Percentiles rank a stretch among this genome's conserved stretches.
Conservation (phyloP, 2,888 invertebrate genomes). For the Silvanus unidentatus region DNA sequence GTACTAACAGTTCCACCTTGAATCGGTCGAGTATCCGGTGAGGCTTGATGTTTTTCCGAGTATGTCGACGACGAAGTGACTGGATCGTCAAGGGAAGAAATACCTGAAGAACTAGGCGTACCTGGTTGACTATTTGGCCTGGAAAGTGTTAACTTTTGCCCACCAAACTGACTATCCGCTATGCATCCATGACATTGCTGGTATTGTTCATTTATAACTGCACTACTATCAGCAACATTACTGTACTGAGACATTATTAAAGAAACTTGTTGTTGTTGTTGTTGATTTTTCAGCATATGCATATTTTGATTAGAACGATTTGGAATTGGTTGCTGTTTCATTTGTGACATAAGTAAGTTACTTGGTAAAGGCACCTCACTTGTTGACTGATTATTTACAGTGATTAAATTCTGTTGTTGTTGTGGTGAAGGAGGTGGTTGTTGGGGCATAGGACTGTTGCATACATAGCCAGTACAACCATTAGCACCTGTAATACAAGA, state of each 20-base stretch:
- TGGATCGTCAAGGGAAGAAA: slow-evolving; percentile 52
- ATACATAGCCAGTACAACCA: slow-evolving; percentile 36
- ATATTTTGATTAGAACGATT: slow-evolving; percentile 32
- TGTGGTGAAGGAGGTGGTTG: slow-evolving; percentile 9
- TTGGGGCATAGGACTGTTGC: slow-evolving; percentile 36
- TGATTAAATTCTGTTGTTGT: slow-evolving; percentile 24
- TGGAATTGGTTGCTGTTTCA: slow-evolving; percentile 28
- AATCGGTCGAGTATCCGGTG: slow-evolving; percentile 65
- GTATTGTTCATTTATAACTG: slow-evolving; percentile 27
- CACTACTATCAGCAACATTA: slow-evolving; percentile 35
- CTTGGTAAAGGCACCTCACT: slow-evolving; percentile 46
- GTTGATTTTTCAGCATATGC: slow-evolving; percentile 25
- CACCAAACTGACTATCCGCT: slow-evolving; percentile 41
- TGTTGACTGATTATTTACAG: slow-evolving; percentile 32
- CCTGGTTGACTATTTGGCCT: slow-evolving; percentile 51
- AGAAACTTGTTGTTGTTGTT: slow-evolving; percentile 17
- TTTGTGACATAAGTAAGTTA: slow-evolving; percentile 36
- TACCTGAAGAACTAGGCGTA: slow-evolving; percentile 53
- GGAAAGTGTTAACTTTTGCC: slow-evolving; percentile 25
- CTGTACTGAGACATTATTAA: no score
- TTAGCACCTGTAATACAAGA: slow-evolving; percentile 30
- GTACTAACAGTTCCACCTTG: slow-evolving; percentile 82
- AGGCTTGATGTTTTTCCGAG: slow-evolving; percentile 52
- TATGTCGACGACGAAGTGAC: slow-evolving; percentile 68
- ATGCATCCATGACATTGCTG: slow-evolving; percentile 55